A percentile compares a stretch with the other conserved stretches of the same genome.
These are phyloP conservation scores for Allenopithecus nigroviridis DNA, from an alignment of 2,797 vertebrate species.

Conservation along the genomic window DNA sequence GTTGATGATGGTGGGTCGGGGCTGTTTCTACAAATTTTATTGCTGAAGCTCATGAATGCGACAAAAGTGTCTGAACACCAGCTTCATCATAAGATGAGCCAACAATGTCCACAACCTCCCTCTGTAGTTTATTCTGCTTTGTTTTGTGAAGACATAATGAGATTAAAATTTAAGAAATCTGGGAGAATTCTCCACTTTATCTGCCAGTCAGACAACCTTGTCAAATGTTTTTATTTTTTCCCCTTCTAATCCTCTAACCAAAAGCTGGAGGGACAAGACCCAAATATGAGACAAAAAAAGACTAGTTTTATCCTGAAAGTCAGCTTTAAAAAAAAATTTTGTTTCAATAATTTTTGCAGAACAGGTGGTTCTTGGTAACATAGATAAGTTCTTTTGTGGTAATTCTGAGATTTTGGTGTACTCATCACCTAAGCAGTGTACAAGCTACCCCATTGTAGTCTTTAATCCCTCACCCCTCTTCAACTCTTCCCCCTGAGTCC, in stretches of 20 bases:
- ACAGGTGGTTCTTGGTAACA: background rate
- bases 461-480: background rate
- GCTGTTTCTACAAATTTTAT: background rate
- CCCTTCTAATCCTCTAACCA: background rate
- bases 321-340: background rate
- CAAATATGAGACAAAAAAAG: background rate
- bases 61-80: background rate
- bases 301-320: background rate
- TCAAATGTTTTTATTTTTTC: background rate
- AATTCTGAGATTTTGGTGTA: background rate
- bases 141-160: background rate
- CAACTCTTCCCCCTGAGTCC: background rate
- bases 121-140: background rate
- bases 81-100: background rate
- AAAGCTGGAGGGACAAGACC: background rate
- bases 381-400: background rate
- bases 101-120: rapidly evolving
- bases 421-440: background rate
- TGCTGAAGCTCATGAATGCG: background rate
- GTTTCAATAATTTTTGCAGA: background rate
- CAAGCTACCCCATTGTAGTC: background rate
- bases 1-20: background rate
- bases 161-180: background rate
- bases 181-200: background rate
- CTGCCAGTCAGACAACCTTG: background rate